Evolutionary conservation across 2,113 vertebrate genomes (phyloP).

Genomic region (Uria aalge): DNA sequence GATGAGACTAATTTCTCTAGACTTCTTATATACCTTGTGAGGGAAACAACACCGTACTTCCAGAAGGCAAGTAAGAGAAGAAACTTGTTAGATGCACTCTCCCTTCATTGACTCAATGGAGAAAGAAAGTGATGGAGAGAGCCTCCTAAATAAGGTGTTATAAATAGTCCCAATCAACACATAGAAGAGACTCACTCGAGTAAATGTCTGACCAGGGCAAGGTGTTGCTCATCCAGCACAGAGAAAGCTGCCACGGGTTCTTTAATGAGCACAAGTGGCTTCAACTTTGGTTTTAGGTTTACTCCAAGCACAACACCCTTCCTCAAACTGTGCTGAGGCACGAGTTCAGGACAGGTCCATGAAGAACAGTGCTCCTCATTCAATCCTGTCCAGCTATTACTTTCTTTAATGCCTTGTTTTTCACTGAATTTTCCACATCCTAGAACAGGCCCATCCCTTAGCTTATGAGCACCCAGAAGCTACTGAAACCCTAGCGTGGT

Average conservation of each 20-base stretch:
- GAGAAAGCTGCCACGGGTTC: not conserved
- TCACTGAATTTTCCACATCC: conserved; percentile 47
- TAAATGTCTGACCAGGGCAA: not conserved
- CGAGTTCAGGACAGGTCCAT: not conserved
- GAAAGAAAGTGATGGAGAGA: conserved; percentile 22
- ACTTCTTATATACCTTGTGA: not conserved
- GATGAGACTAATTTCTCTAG: not conserved
- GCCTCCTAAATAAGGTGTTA: not conserved
- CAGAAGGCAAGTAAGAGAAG: not conserved
- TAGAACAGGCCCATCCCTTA: conserved; percentile 1
- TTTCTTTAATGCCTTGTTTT: conserved; percentile 43
- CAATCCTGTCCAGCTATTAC: conserved; percentile 29
- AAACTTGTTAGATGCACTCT: not conserved
- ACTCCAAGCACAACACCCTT: conserved; percentile 46
- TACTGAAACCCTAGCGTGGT: not conserved
- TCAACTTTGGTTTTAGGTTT: conserved; percentile 43
- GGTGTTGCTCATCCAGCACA: not conserved
- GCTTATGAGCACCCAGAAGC: not conserved
- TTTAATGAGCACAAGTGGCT: not conserved
- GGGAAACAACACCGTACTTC: not conserved
- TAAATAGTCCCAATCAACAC: not conserved
- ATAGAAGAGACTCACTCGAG: not conserved
- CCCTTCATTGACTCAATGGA: not conserved
- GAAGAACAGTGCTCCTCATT: conserved; percentile 50
- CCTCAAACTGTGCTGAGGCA: not conserved